These are phyloP conservation scores for Diorhabda carinulata DNA, from an alignment of 1,140 invertebrate genomes.

Conservation along the genomic window DNA sequence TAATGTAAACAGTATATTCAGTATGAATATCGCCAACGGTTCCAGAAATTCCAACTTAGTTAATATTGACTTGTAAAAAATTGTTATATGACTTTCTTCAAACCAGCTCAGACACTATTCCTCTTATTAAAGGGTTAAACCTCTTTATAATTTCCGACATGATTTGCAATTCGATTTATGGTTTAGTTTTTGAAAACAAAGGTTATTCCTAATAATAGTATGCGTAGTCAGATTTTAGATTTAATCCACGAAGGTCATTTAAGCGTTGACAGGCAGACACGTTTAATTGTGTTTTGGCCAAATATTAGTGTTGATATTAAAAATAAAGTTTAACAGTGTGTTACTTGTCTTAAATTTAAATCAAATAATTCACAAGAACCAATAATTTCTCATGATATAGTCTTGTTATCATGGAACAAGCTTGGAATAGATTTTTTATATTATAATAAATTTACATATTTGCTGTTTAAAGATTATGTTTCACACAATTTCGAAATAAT, in stretches of 20 bases:
- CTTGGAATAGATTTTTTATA: neutral
- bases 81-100: no score
- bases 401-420: neutral
- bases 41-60: no score
- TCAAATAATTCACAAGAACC: neutral
- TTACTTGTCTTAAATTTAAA: neutral
- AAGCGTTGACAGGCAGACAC: neutral
- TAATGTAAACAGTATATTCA: no score
- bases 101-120: no score
- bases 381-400: neutral
- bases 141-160: no score
- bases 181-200: no score
- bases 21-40: no score
- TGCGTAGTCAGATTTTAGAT: neutral
- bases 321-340: neutral
- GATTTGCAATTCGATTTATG: no score
- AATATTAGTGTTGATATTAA: neutral
- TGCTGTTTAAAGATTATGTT: neutral
- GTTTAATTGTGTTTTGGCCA: neutral
- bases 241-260: neutral
- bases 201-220: neutral
- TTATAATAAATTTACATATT: neutral
- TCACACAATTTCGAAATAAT: neutral
- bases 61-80: no score
- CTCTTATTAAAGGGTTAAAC: no score